Conservation (phyloP, 2,888 invertebrate genomes). For the Neelides folsomi region DNA sequence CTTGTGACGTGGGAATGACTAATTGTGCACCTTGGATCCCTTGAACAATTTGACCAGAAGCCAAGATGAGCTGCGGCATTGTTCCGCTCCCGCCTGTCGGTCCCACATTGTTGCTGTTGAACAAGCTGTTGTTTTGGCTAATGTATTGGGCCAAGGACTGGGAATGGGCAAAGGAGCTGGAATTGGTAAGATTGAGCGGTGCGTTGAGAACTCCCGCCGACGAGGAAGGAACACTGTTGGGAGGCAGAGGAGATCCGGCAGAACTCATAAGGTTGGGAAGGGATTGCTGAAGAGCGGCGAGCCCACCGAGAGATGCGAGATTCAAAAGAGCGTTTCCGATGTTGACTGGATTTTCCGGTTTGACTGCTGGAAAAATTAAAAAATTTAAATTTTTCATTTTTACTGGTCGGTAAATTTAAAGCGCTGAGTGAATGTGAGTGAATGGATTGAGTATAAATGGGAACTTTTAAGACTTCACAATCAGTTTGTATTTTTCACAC, state of each 20-base stretch:
- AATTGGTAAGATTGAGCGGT: slow-evolving; percentile 28
- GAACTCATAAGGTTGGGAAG: slow-evolving; percentile 41
- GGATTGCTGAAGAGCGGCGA: slow-evolving; percentile 55
- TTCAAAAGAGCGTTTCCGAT: slow-evolving; percentile 43
- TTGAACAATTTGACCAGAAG: slow-evolving; percentile 80
- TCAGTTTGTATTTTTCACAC: too few relatives aligned
- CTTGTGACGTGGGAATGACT: slow-evolving; percentile 88
- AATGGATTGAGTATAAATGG: too few relatives aligned
- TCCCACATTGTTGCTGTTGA: slow-evolving; percentile 10
- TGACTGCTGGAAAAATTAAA: slow-evolving; percentile 19
- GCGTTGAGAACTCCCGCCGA: slow-evolving; percentile 10
- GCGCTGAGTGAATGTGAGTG: too few relatives aligned
- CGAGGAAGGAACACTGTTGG: slow-evolving; percentile 5
- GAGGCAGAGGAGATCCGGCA: slow-evolving; percentile 9
- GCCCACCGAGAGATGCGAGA: slow-evolving; percentile 63
- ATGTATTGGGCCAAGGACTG: slow-evolving; percentile 18
- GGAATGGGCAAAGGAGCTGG: slow-evolving; percentile 9
- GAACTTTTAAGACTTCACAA: too few relatives aligned
- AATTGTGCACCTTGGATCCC: slow-evolving; percentile 88
- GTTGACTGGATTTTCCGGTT: slow-evolving; percentile 32
- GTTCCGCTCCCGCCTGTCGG: slow-evolving; percentile 6
- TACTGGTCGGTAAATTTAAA: background rate
- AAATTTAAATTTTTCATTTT: background rate
- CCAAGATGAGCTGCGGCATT: slow-evolving; percentile 82
- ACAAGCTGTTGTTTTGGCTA: slow-evolving; percentile 8